Conservation (phyloP, 1,140 invertebrate species). For the Orussus abietinus region DNA sequence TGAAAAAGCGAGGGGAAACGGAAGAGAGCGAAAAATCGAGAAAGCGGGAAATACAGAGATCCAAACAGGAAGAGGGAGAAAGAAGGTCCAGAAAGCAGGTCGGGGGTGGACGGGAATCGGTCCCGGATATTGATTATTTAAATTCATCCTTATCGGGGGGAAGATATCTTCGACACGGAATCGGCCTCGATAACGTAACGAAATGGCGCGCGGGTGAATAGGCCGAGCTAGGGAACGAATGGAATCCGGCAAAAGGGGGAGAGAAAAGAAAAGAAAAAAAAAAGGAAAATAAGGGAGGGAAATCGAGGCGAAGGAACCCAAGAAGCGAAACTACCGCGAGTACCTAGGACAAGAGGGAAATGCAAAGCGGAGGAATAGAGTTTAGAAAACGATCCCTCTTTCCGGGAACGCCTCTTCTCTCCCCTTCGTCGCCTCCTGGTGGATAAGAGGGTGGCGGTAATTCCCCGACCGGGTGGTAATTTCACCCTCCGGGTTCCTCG, state of each 20-base stretch:
- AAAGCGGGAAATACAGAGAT: too few relatives aligned
- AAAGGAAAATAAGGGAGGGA: too few relatives aligned
- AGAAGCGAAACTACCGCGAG: not conserved
- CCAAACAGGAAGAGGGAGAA: not conserved
- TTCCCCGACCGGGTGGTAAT: too few relatives aligned
- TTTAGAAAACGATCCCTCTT: slow-evolving; percentile 19
- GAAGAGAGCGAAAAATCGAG: slow-evolving; percentile 12
- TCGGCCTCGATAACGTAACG: slow-evolving; percentile 6
- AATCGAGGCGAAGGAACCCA: not conserved
- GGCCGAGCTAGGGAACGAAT: too few relatives aligned
- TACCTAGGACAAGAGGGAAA: slow-evolving; percentile 16
- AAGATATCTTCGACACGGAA: slow-evolving; percentile 9
- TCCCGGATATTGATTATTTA: too few relatives aligned
- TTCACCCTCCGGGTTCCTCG: too few relatives aligned
- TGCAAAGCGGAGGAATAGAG: slow-evolving; percentile 22
- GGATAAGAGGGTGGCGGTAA: too few relatives aligned
- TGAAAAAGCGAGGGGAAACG: not conserved
- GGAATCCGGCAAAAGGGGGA: not conserved
- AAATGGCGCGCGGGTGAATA: not conserved
- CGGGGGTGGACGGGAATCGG: slow-evolving; percentile 13
- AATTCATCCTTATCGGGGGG: slow-evolving; percentile 5
- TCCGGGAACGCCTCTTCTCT: slow-evolving; percentile 7
- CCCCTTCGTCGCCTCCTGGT: too few relatives aligned
- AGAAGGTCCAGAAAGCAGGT: too few relatives aligned
- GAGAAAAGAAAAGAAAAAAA: too few relatives aligned